phyloP scores from a whole-genome alignment of 2,113 vertebrate species.

The Burhinus bistriatus region DNA sequence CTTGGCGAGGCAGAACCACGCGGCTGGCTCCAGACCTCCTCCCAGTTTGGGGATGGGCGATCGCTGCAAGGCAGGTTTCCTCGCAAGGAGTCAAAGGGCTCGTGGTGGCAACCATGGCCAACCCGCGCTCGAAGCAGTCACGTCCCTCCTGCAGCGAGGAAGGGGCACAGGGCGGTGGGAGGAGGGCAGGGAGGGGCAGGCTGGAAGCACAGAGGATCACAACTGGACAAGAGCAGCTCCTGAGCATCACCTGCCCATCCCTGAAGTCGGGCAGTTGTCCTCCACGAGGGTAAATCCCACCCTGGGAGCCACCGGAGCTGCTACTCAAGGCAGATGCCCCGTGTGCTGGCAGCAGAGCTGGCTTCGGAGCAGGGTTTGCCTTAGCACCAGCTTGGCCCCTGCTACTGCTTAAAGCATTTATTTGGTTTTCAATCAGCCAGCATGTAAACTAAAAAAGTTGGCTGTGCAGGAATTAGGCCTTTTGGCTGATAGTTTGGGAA shows the following conservation, averaged over 20 bases:
- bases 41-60: fast-evolving
- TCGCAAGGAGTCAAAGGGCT: fast-evolving
- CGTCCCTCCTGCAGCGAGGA: background rate
- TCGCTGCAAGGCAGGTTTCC: fast-evolving
- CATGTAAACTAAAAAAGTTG: slow-evolving; percentile 48
- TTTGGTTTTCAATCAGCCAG: background rate
- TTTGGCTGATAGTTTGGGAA: slow-evolving; percentile 56
- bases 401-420: background rate
- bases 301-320: background rate
- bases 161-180: fast-evolving
- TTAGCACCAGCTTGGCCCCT: background rate
- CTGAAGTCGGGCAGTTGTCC: background rate
- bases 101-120: fast-evolving
- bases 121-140: fast-evolving
- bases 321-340: background rate
- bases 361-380: fast-evolving
- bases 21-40: fast-evolving
- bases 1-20: background rate
- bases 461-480: slow-evolving; percentile 47
- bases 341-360: background rate
- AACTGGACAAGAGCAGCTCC: background rate
- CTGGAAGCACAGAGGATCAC: fast-evolving
- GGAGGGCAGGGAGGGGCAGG: background rate
- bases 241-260: background rate
- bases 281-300: background rate